A percentile compares a stretch with the other conserved stretches of the same genome.
Conservation (phyloP, 2,888 invertebrate species). For the Tipula vernalis region DNA sequence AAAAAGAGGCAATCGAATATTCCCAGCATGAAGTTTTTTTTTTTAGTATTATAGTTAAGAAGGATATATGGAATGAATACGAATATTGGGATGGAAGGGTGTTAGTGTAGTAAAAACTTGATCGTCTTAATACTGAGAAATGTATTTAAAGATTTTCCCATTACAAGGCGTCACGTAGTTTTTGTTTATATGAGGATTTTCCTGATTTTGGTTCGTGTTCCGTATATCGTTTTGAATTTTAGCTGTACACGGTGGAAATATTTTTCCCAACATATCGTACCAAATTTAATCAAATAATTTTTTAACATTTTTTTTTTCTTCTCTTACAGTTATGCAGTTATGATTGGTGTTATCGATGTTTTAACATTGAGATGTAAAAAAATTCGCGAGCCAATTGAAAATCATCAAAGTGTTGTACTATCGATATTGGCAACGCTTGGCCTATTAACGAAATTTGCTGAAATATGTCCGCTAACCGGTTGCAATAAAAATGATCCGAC, state of each 20-base stretch:
- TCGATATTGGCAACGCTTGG: constrained; percentile 34
- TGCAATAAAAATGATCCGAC: constrained; percentile 25
- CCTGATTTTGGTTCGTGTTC: not conserved
- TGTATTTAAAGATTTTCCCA: not conserved
- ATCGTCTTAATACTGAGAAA: not conserved
- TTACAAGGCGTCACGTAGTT: constrained; percentile 7
- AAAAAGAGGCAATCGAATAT: not conserved
- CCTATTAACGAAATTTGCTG: constrained; percentile 33
- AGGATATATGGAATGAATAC: not conserved
- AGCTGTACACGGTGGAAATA: not conserved
- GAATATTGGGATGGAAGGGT: not conserved
- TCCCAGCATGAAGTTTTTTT: not conserved
- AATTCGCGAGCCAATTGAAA: constrained; percentile 49
- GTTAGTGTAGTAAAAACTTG: not conserved
- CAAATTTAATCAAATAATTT: not conserved
- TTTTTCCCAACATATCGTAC: not conserved
- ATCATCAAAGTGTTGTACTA: constrained; percentile 33
- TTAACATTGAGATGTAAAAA: constrained; percentile 56
- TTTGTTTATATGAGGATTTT: constrained; percentile 7
- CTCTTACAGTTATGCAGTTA: constrained; percentile 56
- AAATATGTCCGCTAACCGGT: constrained; percentile 32
- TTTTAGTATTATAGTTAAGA: not conserved
- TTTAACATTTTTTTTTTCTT: constrained; percentile 12
- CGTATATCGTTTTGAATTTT: not conserved
- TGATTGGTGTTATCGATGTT: constrained; percentile 68